Percentiles rank a stretch among this genome's conserved stretches.
These are phyloP conservation scores for Sphaerodactylus townsendi DNA, from an alignment of 2,113 vertebrate species.

Conservation along the genomic window DNA sequence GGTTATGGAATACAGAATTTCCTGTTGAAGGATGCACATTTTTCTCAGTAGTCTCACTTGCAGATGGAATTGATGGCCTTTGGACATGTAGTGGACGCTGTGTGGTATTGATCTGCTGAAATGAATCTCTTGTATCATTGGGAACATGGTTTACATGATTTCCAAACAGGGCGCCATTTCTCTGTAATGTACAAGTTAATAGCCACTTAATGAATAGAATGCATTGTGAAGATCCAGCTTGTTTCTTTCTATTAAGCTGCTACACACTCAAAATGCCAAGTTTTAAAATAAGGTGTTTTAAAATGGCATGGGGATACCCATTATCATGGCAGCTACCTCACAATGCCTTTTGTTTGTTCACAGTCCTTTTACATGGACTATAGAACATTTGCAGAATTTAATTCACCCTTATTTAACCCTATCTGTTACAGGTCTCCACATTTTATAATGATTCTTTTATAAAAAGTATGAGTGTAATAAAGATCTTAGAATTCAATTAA, in stretches of 20 bases:
- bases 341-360: neutral
- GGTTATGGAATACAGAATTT: constrained; percentile 90
- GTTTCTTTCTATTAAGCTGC: constrained; percentile 7
- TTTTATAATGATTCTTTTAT: neutral
- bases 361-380: neutral
- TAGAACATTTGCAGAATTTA: neutral
- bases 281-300: neutral
- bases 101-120: constrained; percentile 94
- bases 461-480: neutral
- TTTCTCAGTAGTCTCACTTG: constrained; percentile 87
- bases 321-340: neutral
- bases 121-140: constrained; percentile 86
- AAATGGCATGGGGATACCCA: neutral
- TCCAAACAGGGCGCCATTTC: constrained; percentile 94
- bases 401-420: neutral
- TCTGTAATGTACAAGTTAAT: constrained; percentile 84
- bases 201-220: constrained; percentile 65
- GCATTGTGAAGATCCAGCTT: constrained; percentile 35
- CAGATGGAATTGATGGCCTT: constrained; percentile 88
- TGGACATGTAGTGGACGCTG: constrained; percentile 96
- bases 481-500: constrained; percentile 23
- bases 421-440: accelerated
- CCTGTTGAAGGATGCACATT: constrained; percentile 84
- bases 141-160: constrained; percentile 95
- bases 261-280: neutral